phyloP scores from a whole-genome alignment of 2,888 invertebrate genomes.

The Julus scandinavius region DNA sequence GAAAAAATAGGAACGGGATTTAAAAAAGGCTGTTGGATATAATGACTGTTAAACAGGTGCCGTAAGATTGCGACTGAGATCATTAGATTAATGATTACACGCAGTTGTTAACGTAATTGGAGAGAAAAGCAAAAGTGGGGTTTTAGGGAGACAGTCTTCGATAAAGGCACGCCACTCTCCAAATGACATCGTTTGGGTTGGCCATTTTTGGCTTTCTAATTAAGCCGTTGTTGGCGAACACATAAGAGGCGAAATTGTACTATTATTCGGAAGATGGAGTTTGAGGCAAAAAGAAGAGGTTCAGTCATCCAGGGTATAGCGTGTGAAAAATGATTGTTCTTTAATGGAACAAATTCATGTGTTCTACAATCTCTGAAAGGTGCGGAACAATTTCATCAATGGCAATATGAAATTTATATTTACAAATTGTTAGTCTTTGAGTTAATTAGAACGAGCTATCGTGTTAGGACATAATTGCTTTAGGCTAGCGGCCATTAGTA shows the following conservation, averaged over 20 bases:
- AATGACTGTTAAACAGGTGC: slow-evolving; percentile 34
- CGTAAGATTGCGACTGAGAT: slow-evolving; percentile 44
- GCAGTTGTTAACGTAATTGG: slow-evolving; percentile 48
- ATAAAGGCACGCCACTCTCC: neutral
- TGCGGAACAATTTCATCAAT: too few species aligned
- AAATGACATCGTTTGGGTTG: neutral
- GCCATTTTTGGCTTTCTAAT: neutral
- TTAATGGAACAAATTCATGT: too few species aligned
- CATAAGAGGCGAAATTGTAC: neutral
- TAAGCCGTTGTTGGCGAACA: neutral
- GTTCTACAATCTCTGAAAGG: too few species aligned
- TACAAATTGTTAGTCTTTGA: too few species aligned
- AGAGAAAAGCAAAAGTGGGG: slow-evolving; percentile 24
- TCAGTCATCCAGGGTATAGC: too few species aligned
- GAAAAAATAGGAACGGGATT: neutral
- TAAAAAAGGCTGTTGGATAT: neutral
- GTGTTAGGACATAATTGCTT: too few species aligned
- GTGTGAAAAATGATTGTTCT: too few species aligned
- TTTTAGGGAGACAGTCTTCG: neutral
- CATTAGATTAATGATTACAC: slow-evolving; percentile 49
- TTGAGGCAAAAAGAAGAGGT: too few species aligned
- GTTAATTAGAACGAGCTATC: too few species aligned
- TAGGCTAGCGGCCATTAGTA: too few species aligned
- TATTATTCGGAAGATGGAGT: neutral
- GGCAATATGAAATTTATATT: too few species aligned